phyloP scores from a whole-genome alignment of 1,140 invertebrate genomes.

The Drosophila varians region DNA sequence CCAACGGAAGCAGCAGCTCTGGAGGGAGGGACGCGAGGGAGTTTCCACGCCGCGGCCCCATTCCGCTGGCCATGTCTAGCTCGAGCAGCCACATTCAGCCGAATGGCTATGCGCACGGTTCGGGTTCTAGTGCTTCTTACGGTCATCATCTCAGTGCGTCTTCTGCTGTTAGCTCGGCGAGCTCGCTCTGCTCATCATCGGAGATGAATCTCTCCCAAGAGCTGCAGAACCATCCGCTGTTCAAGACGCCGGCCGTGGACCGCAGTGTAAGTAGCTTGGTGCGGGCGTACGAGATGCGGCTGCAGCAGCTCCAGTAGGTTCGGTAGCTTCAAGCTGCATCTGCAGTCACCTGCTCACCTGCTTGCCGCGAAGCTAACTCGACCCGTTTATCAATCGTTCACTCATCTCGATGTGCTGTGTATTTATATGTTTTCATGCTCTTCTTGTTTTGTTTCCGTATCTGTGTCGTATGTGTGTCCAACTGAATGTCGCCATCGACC shows the following conservation, averaged over 20 bases:
- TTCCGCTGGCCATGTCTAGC: conserved; percentile 78
- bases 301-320: conserved; percentile 37
- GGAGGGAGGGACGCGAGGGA: conserved; percentile 8
- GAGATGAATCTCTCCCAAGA: conserved; percentile 83
- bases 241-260: conserved; percentile 80
- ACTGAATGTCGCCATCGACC: conserved; percentile 39
- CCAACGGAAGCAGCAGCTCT: conserved; percentile 33
- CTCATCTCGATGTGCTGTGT: conserved; percentile 58
- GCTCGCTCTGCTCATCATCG: conserved; percentile 79
- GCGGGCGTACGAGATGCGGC: conserved; percentile 59
- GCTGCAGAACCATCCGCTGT: conserved; percentile 83
- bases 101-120: conserved; percentile 65
- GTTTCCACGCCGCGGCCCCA: conserved; percentile 56
- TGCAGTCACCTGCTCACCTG: conserved; percentile 25
- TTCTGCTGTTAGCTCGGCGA: conserved; percentile 80
- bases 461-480: conserved; percentile 52
- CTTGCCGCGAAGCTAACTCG: conserved; percentile 45
- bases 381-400: conserved; percentile 28
- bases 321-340: neutral
- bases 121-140: conserved; percentile 57
- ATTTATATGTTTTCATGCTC: conserved; percentile 73
- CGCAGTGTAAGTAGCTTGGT: conserved; percentile 81
- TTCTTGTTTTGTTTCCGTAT: conserved; percentile 62
- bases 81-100: conserved; percentile 78
- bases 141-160: conserved; percentile 77